A percentile compares a stretch with the other conserved stretches of the same genome.
Conservation (phyloP, 2,113 vertebrate genomes). For the Neogale vison region DNA sequence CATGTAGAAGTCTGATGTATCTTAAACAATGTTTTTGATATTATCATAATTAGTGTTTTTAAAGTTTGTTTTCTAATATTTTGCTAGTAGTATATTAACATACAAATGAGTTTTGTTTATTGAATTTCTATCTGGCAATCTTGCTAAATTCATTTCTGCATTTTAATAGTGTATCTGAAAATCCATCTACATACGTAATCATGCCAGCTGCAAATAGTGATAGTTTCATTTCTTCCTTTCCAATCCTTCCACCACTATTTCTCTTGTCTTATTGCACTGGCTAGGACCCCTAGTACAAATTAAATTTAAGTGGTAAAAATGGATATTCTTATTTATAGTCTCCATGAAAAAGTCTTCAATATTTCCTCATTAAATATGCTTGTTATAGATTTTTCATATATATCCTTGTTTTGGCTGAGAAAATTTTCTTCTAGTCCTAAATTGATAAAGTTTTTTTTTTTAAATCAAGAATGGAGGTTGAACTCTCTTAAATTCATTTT, state of each 20-base stretch:
- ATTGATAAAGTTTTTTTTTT: background rate
- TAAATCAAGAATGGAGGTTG: background rate
- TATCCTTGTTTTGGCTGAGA: background rate
- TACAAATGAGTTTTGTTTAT: conserved; percentile 25
- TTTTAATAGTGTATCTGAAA: conserved; percentile 37
- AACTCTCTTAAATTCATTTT: background rate
- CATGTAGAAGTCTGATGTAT: background rate
- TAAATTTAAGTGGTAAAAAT: conserved; percentile 12
- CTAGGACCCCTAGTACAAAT: background rate
- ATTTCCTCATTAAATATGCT: background rate
- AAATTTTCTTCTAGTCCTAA: conserved; percentile 11
- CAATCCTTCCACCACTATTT: background rate
- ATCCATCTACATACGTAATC: background rate
- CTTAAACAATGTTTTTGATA: background rate
- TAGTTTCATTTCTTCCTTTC: conserved; percentile 13
- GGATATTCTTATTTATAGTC: background rate
- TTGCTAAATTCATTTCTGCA: conserved; percentile 26
- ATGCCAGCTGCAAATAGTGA: background rate
- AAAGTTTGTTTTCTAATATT: conserved; percentile 17
- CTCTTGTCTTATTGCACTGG: background rate
- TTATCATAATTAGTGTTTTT: conserved; percentile 10
- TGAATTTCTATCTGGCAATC: background rate
- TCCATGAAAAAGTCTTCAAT: background rate
- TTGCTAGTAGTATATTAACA: background rate
- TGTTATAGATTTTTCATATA: background rate